These are phyloP conservation scores for Chironomus riparius DNA, from an alignment of 2,888 invertebrate genomes.

Conservation along the genomic window DNA sequence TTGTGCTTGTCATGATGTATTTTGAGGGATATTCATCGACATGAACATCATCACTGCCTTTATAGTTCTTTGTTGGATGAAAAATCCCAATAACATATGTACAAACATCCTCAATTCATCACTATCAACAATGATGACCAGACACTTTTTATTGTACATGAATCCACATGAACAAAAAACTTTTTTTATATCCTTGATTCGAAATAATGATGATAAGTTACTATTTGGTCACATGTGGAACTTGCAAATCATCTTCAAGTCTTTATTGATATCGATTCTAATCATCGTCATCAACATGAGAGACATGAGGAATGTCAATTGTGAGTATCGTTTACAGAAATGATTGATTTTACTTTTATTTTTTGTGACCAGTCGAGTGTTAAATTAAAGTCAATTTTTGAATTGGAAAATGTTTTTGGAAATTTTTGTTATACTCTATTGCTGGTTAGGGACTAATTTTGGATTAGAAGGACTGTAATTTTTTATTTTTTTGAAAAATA, in stretches of 20 bases:
- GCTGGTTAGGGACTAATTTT: no score
- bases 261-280: neutral
- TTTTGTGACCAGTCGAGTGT: neutral
- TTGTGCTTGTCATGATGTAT: neutral
- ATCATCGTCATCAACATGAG: no score
- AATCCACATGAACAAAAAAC: neutral
- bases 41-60: neutral
- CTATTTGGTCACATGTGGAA: neutral
- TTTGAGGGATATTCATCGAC: constrained; percentile 4
- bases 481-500: no score
- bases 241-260: neutral
- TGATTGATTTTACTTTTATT: neutral
- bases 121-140: neutral
- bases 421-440: no score
- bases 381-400: neutral
- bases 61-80: neutral
- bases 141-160: neutral
- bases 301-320: no score
- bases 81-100: neutral
- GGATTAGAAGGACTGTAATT: no score
- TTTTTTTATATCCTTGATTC: neutral
- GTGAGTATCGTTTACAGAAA: neutral
- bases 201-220: neutral
- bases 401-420: neutral
- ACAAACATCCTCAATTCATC: neutral